Evolutionary conservation across 2,888 invertebrate genomes (phyloP).

Genomic region (Dryomyza anilis): DNA sequence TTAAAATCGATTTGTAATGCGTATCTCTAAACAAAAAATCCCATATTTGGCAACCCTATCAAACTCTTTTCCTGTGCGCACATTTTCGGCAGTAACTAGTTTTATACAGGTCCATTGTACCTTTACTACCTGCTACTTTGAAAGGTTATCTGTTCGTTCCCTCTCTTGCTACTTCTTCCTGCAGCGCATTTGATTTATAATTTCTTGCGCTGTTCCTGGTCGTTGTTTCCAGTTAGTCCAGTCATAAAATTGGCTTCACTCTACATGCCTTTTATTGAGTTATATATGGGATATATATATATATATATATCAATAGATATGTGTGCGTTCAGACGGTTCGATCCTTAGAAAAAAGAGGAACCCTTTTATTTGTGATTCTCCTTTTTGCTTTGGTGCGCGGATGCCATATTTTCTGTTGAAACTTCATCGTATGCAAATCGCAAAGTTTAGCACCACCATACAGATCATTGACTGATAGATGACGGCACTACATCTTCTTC

Average conservation of each 20-base stretch:
- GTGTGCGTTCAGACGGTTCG: background rate
- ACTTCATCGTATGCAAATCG: background rate
- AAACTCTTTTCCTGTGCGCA: too few species aligned
- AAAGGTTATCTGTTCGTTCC: too few species aligned
- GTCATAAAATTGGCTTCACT: background rate
- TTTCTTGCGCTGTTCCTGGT: background rate
- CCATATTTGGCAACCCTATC: too few species aligned
- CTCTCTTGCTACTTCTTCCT: too few species aligned
- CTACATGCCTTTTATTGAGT: too few species aligned
- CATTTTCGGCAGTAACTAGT: too few species aligned
- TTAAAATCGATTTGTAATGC: too few species aligned
- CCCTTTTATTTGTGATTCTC: background rate
- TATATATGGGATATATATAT: too few species aligned
- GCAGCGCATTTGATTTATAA: background rate
- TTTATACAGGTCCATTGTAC: too few species aligned
- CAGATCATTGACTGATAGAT: conserved; percentile 2
- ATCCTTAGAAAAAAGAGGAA: background rate
- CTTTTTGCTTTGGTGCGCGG: background rate
- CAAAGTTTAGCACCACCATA: background rate
- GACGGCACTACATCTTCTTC: background rate
- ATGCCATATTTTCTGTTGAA: background rate
- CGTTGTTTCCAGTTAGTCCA: background rate
- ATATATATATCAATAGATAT: too few species aligned
- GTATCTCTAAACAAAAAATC: too few species aligned
- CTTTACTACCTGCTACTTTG: background rate